Base-by-base conservation (phyloP, 2,888 invertebrate genomes). In the Agrochola litura region DNA sequence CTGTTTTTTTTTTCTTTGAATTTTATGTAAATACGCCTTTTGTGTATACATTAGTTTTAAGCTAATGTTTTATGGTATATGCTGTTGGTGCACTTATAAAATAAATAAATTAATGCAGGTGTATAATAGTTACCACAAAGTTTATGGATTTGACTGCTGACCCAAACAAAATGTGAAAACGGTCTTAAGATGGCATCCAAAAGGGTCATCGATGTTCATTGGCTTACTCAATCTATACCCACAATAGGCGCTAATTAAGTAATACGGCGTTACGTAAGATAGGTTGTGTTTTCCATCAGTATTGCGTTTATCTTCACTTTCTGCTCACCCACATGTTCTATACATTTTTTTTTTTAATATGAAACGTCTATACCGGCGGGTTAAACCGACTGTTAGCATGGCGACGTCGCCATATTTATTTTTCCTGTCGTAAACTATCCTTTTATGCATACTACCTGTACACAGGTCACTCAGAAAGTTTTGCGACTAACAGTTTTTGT, bases 151-250 rank as follows among this genome's bases (percentile, higher is more conserved):
- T 72, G 46, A 61, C 19, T 49, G 14, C 37, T 64, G 73, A 63
- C 69, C 70, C 37, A 66, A 77, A 56, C 19, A 78, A 82, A 74
- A 46, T 71, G 41, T 70, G 70, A 67, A 82, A 80, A 71, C 37
- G 10, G 16, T n/a, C 43, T 46, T 64, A 58, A 56, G 52, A 66
- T 70, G 46, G n/a, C 64, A 58, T 69, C 54, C 41, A 65, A 65
- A 56, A 65, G 69, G 70, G 73, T 63, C 64, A 73, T 70, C 8
- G n/a, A 63, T 65, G 43, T 78, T 77, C 41, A 82, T 72, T 74
- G 54, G 54, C 14, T 86, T 76, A 61, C 76, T 49, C 61, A 86
- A 79, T 81, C 66, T 65, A 74, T 76, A 64, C 86, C 85, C 82
- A 86, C 81, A 75, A 73, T 54, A 67, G 52, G 52, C 14, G 68